A percentile compares a stretch with the other conserved stretches of the same genome.
phyloP scores from a whole-genome alignment of 2,797 vertebrate species.

The Hyperoplus immaculatus region DNA sequence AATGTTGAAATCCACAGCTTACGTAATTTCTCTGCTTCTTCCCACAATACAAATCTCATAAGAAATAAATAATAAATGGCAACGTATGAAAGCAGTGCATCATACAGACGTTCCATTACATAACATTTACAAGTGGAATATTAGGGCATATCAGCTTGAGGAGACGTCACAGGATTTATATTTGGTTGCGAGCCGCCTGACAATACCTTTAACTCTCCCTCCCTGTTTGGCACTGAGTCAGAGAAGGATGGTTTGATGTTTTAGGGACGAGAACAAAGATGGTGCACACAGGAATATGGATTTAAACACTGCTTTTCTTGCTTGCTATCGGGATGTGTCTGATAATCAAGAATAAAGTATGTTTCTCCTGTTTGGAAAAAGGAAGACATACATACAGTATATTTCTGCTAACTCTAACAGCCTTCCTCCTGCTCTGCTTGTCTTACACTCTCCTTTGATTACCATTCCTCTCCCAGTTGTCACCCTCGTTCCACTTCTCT shows the following conservation, averaged over 20 bases:
- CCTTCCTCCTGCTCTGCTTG: constrained; percentile 34
- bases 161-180: constrained; percentile 73
- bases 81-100: constrained; percentile 56
- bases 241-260: constrained; percentile 52
- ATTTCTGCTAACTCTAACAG: constrained; percentile 22
- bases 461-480: constrained; percentile 50
- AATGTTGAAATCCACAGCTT: constrained; percentile 35
- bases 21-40: constrained; percentile 64
- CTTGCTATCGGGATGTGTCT: constrained; percentile 18
- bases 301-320: constrained; percentile 31
- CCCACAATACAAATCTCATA: constrained; percentile 53
- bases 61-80: constrained; percentile 47
- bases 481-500: constrained; percentile 65
- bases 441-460: constrained; percentile 57
- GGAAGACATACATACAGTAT: background rate
- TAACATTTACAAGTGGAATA: constrained; percentile 65
- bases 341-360: constrained; percentile 7
- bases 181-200: constrained; percentile 66
- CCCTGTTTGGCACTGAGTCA: constrained; percentile 59
- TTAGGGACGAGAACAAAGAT: constrained; percentile 57
- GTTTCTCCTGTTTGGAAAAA: constrained; percentile 18
- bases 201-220: constrained; percentile 66
- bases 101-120: constrained; percentile 61
- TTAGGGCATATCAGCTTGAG: constrained; percentile 53
- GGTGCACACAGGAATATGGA: constrained; percentile 21